These are phyloP conservation scores for Heliconius cydno DNA, from an alignment of 2,888 invertebrate species.

Conservation along the genomic window DNA sequence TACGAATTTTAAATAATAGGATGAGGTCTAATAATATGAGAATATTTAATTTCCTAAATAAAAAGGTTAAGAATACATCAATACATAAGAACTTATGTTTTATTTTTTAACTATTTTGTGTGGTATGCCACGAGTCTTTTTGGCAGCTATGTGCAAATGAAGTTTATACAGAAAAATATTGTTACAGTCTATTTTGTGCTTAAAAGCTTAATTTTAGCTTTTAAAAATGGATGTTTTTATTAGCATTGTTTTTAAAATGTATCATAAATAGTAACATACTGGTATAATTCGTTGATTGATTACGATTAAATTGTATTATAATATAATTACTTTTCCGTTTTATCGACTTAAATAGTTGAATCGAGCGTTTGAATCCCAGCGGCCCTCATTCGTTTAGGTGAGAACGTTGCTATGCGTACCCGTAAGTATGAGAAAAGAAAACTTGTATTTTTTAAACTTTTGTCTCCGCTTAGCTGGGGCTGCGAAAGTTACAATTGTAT, in stretches of 20 bases:
- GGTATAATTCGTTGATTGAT: too few relatives aligned
- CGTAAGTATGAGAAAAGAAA: conserved; percentile 55
- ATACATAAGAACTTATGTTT: background rate
- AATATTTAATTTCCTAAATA: background rate
- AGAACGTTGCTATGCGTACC: conserved; percentile 59
- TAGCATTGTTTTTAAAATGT: too few relatives aligned
- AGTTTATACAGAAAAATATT: too few relatives aligned
- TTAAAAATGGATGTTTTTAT: too few relatives aligned
- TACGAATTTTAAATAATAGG: background rate
- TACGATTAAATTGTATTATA: too few relatives aligned
- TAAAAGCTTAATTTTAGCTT: too few relatives aligned
- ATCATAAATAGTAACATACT: too few relatives aligned
- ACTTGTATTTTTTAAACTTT: conserved; percentile 83
- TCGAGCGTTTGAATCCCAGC: conserved; percentile 42
- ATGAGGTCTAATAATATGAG: too few relatives aligned
- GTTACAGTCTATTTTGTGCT: too few relatives aligned
- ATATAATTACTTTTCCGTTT: too few relatives aligned
- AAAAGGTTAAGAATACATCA: too few relatives aligned
- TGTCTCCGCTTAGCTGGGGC: conserved; percentile 74
- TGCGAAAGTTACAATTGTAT: conserved; percentile 82
- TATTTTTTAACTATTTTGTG: background rate
- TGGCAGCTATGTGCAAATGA: too few relatives aligned
- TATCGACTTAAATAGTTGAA: background rate
- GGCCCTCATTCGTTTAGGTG: conserved; percentile 58
- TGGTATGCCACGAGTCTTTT: background rate